Conservation (phyloP, 2,113 vertebrate species). For the Heteronetta atricapilla region DNA sequence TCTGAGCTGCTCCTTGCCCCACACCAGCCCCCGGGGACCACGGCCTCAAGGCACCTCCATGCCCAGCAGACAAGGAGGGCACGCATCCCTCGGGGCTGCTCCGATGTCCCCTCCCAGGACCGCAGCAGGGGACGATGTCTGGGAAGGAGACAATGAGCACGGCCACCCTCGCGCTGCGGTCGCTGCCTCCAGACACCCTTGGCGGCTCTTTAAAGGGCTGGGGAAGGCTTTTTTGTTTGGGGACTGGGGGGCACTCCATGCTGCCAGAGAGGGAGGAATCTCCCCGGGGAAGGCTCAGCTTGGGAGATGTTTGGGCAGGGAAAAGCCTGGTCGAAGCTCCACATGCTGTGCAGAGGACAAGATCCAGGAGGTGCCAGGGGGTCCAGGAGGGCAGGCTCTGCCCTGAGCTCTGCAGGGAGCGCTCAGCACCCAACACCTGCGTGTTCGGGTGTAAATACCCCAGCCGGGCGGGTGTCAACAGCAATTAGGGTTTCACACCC, state of each 20-base stretch:
- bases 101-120: not conserved
- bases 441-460: not conserved
- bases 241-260: not conserved
- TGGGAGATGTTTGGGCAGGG: not conserved
- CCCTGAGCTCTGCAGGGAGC: not conserved
- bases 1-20: not conserved
- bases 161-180: not conserved
- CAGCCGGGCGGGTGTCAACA: slow-evolving; percentile 33
- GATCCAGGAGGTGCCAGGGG: not conserved
- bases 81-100: not conserved
- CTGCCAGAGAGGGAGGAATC: not conserved
- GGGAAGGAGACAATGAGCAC: not conserved
- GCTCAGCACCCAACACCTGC: not conserved
- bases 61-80: too few relatives aligned
- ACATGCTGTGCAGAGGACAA: not conserved
- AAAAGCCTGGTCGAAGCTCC: not conserved
- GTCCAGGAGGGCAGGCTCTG: not conserved
- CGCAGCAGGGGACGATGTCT: not conserved
- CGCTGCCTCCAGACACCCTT: not conserved
- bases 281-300: not conserved
- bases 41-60: not conserved
- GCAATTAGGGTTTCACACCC: slow-evolving; percentile 57
- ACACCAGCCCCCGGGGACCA: not conserved
- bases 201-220: not conserved
- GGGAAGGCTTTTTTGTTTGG: not conserved